Evolutionary conservation across 2,888 invertebrate genomes (phyloP), one percentile per base, ranked within the genome.

Genomic region (Platerodrilus igneus): DNA sequence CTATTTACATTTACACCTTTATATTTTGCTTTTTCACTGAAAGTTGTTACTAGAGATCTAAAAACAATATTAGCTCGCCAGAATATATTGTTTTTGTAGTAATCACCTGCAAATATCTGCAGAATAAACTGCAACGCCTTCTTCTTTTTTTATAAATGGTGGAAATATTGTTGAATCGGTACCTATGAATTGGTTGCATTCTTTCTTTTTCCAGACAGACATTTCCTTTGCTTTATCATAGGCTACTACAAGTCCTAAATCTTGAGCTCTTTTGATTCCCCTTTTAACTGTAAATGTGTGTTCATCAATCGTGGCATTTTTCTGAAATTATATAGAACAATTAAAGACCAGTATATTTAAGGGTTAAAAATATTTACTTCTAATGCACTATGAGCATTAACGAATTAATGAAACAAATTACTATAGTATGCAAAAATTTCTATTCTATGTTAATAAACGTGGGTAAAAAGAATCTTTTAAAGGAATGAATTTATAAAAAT

Each of bases 81-180:
- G 11, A 10, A 6, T 11, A 15, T 4, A 7, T 18, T 5, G 28
- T 19, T 14, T 5, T 13, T 3, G 14, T 22, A n/a, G 8, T 10
- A 19, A 2, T 1, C 51, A 76, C 78, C 82, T 77, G 73, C 92
- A 92, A 3, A 92, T 60, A 63, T 91, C 89, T 0, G 80, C 77
- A 0, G 85, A 77, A 57, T 78, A 92, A 0, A 85, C 81, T 52
- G 80, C 76, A 6, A 86, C 59, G 3, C 83, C 78, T 29, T 83
- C 78, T 10, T 78, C 75, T 39, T 74, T 70, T 1, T 75, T 74
- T 28, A 83, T 59, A 53, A 84, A 83, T 0, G 92, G 90, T 1
- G 88, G 81, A 64, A 92, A 92, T 9, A 92, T 81, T 0, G 91
- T 89, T 0, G 89, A 86, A 59, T 94, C 93, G 0, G 90, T 91